These are phyloP conservation scores for Agrotis puta DNA, from an alignment of 2,888 invertebrate species.

Conservation along the genomic window DNA sequence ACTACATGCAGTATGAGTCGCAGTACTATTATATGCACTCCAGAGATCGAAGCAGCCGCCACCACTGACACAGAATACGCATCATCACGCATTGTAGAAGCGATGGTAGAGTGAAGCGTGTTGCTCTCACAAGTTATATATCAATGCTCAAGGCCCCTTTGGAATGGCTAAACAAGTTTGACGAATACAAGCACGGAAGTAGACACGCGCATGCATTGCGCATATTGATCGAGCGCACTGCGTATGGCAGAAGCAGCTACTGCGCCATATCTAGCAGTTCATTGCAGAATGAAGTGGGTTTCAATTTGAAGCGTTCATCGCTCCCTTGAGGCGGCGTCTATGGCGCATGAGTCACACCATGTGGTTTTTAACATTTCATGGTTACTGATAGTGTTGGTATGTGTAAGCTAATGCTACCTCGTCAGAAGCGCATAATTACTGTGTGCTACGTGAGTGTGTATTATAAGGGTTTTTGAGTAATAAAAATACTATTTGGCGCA, in stretches of 20 bases:
- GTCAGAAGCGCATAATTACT: too few species aligned
- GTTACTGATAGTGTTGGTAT: background rate
- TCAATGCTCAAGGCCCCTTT: background rate
- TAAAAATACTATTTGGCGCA: constrained; percentile 71
- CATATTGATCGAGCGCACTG: constrained; percentile 34
- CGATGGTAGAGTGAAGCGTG: too few species aligned
- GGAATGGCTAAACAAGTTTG: constrained; percentile 9
- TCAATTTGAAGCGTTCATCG: background rate
- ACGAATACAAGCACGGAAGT: constrained; percentile 11
- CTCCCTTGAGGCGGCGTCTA: background rate
- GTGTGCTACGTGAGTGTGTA: background rate
- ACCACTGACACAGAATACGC: too few species aligned
- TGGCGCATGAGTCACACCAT: constrained; percentile 1
- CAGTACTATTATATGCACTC: too few species aligned
- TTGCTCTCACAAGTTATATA: background rate
- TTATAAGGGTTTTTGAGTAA: constrained; percentile 17
- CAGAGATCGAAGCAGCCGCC: too few species aligned
- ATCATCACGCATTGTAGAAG: too few species aligned
- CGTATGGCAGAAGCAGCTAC: background rate
- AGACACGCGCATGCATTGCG: constrained; percentile 32
- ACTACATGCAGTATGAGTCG: too few species aligned
- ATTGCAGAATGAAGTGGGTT: background rate
- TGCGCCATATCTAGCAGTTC: background rate
- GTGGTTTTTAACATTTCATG: background rate
- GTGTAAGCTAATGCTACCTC: too few species aligned